Base-by-base conservation (phyloP, 2,888 invertebrate species). In the Plagiodera versicolora region DNA sequence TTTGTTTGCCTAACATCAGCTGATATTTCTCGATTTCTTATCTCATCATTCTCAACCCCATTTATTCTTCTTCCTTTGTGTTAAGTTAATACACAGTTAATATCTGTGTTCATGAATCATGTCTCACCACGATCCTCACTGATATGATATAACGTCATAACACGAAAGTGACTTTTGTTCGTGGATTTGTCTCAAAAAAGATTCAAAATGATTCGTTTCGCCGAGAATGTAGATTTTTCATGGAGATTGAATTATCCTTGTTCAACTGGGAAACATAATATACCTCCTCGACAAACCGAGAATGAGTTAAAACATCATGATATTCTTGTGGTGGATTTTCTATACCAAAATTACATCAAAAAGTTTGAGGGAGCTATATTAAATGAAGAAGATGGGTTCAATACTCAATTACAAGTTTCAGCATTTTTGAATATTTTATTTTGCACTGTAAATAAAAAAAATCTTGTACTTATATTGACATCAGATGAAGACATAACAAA, bases 361-460 rank as follows among this genome's bases (percentile, higher is more conserved):
- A 55, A 78, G 79, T 63, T 71, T 46, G 69, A 68, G 39, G 78
- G 78, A 46, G 71, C 72, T 20, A 74, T 79, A 63, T 61, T 79
- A 65, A 78, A 78, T 64, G 69, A 74, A 58, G 77, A 76, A 60
- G 52, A 61, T 44, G 74, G 69, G 30, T 74, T 78, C 68, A 74
- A 75, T 59, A 63, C 67, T 58, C 68, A 63, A 17, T 58, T 75
- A 32, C 75, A 77, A 68, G 68, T 75, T 20, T 67, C 72, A 46
- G 67, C 70, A 17, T 76, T 75, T 64, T 63, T 77, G 44, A 70
- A 71, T 58, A 69, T 72, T 6, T 56, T 75, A 46, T 56, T 58
- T 16, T 53, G 61, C 17, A 46, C 24, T n/a, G 20, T 58, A 30
- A 57, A 59, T 24, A 10, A 64, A 20, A 58, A 68, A 17, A 67